These are phyloP conservation scores for Psettodes erumei DNA, from an alignment of 2,113 vertebrate genomes.

Conservation along the genomic window DNA sequence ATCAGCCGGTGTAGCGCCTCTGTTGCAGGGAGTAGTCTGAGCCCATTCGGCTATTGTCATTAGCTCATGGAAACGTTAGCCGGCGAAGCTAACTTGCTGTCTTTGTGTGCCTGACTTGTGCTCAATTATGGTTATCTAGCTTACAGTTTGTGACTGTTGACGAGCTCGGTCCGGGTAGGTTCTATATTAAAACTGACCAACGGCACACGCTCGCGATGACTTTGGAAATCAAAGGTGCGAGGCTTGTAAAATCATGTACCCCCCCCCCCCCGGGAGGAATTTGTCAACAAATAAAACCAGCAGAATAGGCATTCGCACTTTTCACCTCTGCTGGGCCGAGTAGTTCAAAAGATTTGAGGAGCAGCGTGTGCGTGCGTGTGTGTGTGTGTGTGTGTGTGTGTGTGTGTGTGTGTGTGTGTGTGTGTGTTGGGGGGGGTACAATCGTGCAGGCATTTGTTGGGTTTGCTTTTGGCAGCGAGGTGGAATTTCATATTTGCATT, in stretches of 20 bases:
- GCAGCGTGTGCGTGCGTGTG: too few relatives aligned
- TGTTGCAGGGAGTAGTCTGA: slow-evolving; percentile 71
- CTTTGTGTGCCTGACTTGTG: slow-evolving; percentile 74
- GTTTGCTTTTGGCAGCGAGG: not conserved
- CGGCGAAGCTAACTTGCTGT: slow-evolving; percentile 68
- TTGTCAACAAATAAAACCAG: slow-evolving; percentile 45
- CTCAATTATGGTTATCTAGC: slow-evolving; percentile 35
- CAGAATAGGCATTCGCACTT: slow-evolving; percentile 17
- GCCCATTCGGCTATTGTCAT: slow-evolving; percentile 77
- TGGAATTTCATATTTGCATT: not conserved
- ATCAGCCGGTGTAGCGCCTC: not conserved
- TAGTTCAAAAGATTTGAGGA: slow-evolving; percentile 14
- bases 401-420: too few relatives aligned
- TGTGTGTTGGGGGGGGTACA: too few relatives aligned
- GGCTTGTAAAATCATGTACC: slow-evolving; percentile 20
- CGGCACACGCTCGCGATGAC: not conserved
- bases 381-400: too few relatives aligned
- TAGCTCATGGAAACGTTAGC: slow-evolving; percentile 72
- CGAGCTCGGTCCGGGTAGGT: not conserved
- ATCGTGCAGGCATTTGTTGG: not conserved
- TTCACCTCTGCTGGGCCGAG: slow-evolving; percentile 14
- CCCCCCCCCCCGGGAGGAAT: slow-evolving; percentile 16
- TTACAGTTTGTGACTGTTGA: slow-evolving; percentile 1
- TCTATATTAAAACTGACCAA: not conserved
- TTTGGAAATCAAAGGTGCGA: slow-evolving; percentile 28